Percentiles rank a stretch among this genome's conserved stretches.
phyloP scores from a whole-genome alignment of 2,888 invertebrate species.

The Cepaea hortensis region DNA sequence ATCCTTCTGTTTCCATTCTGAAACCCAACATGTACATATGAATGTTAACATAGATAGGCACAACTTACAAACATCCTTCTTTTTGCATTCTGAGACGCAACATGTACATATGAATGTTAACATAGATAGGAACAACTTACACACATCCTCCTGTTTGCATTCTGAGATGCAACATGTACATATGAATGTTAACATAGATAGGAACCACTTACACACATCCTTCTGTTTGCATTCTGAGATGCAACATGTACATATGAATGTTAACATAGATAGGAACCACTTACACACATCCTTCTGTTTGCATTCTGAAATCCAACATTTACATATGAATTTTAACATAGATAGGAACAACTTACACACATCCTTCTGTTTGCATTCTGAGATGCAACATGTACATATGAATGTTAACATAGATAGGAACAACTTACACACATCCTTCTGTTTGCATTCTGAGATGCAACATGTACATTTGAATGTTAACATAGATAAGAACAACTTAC shows the following conservation, averaged over 20 bases:
- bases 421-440: background rate
- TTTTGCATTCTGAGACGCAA: background rate
- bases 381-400: background rate
- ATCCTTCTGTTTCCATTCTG: background rate
- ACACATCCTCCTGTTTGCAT: background rate
- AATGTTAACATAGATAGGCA: background rate
- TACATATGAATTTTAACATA: background rate
- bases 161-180: background rate
- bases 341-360: background rate
- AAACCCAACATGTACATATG: background rate
- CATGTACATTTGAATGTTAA: background rate
- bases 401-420: background rate
- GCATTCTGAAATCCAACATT: background rate
- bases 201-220: background rate
- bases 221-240: background rate
- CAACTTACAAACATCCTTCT: background rate
- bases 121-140: slow-evolving; percentile 2
- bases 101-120: background rate
- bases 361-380: background rate
- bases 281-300: background rate
- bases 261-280: background rate
- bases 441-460: background rate
- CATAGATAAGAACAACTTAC: slow-evolving; percentile 2
- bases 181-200: background rate
- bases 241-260: background rate